A percentile compares a stretch with the other conserved stretches of the same genome.
Evolutionary conservation across 2,113 vertebrate species (phyloP).

Genomic region (Parotia lawesii): DNA sequence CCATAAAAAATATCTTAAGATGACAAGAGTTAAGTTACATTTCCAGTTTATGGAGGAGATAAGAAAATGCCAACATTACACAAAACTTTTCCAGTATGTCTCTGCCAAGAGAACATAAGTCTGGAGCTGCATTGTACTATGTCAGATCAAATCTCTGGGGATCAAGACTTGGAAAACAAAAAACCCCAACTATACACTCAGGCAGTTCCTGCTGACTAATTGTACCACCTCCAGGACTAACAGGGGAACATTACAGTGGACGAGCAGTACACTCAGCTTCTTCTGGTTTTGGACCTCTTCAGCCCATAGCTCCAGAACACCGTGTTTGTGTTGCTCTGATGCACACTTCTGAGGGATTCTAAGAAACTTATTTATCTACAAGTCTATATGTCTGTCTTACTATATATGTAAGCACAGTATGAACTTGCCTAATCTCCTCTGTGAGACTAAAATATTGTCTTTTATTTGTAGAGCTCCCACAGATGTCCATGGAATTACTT

Average conservation of each 20-base stretch:
- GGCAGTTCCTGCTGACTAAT: not conserved
- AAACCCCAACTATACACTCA: rapidly evolving
- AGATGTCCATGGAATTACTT: not conserved
- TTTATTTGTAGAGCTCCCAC: not conserved
- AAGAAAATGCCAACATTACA: not conserved
- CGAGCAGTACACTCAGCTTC: not conserved
- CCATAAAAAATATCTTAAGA: not conserved
- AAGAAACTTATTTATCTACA: not conserved
- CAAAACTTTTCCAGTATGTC: not conserved
- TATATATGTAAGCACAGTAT: no score
- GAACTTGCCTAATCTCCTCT: not conserved
- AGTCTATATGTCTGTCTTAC: not conserved
- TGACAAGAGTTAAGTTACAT: not conserved
- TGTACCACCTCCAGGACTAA: not conserved
- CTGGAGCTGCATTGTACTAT: not conserved
- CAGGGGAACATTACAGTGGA: not conserved
- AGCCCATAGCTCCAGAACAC: not conserved
- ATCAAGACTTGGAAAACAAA: not conserved
- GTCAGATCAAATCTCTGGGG: not conserved
- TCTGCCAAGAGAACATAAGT: not conserved
- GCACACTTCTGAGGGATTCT: not conserved
- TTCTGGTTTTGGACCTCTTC: not conserved
- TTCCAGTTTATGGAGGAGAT: not conserved
- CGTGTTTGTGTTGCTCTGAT: not conserved
- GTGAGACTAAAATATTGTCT: not conserved